Evolutionary conservation across 2,113 vertebrate genomes (phyloP).

Genomic region (Crotalus horridus): DNA sequence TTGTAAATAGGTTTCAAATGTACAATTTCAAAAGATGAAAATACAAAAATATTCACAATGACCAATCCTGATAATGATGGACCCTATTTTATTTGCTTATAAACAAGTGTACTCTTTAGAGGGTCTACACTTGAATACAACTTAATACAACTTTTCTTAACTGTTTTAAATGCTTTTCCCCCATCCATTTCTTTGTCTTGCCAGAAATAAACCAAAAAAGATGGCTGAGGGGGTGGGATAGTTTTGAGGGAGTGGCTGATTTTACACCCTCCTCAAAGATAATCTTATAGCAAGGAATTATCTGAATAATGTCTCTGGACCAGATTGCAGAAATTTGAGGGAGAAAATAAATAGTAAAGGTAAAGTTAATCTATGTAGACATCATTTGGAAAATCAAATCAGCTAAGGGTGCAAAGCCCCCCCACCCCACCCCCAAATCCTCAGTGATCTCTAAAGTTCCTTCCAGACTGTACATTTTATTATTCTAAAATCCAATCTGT

Average conservation of each 20-base stretch:
- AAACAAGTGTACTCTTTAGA: neutral
- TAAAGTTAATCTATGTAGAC: neutral
- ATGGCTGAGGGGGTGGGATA: neutral
- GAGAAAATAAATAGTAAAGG: neutral
- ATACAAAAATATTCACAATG: neutral
- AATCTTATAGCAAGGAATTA: neutral
- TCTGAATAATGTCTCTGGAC: neutral
- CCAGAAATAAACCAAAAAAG: neutral
- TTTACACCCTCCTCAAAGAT: neutral
- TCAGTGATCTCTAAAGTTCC: neutral
- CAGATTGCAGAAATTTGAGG: neutral
- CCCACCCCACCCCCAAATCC: neutral
- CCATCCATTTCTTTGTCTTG: neutral
- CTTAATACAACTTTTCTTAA: neutral
- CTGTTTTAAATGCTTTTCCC: neutral
- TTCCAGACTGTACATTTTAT: neutral
- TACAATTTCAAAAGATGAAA: neutral
- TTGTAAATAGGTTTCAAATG: neutral
- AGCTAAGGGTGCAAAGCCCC: neutral
- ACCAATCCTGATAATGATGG: neutral
- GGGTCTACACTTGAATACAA: neutral
- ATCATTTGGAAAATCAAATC: neutral
- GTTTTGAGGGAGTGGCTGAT: neutral
- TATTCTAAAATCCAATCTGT: neutral
- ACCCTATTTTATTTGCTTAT: neutral